A percentile compares a stretch with the other conserved stretches of the same genome.
Evolutionary conservation across 2,113 vertebrate species (phyloP).

Genomic region (Vireo altiloquus): DNA sequence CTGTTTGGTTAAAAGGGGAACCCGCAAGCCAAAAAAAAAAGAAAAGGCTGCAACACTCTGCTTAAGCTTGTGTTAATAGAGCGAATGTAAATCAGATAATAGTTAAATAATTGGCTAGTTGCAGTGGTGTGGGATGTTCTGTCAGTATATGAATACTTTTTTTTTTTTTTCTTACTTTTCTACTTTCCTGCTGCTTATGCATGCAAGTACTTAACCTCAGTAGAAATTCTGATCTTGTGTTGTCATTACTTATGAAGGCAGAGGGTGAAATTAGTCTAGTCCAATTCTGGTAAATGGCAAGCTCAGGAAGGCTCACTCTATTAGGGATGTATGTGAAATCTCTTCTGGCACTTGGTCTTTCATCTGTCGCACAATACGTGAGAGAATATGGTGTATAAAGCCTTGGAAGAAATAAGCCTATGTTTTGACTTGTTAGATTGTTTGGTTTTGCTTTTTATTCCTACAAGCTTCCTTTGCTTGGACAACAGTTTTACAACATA

Average conservation of each 20-base stretch:
- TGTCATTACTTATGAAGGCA: neutral
- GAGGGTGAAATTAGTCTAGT: neutral
- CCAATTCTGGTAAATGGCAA: neutral
- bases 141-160: neutral
- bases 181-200: neutral
- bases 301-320: neutral
- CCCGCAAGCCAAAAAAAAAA: neutral
- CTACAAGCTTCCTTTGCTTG: neutral
- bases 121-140: neutral
- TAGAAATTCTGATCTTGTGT: neutral
- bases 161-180: neutral
- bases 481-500: neutral
- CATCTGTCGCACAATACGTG: neutral
- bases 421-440: neutral
- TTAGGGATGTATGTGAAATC: neutral
- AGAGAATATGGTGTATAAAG: neutral
- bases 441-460: neutral
- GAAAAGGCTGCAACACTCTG: neutral
- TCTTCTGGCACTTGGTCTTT: neutral
- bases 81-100: neutral
- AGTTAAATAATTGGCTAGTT: neutral
- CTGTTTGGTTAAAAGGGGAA: neutral
- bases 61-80: neutral
- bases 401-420: neutral
- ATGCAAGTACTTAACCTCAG: neutral